A percentile compares a stretch with the other conserved stretches of the same genome.
Evolutionary conservation across 2,113 vertebrate genomes (phyloP).

Genomic region (Trematomus loennbergii): DNA sequence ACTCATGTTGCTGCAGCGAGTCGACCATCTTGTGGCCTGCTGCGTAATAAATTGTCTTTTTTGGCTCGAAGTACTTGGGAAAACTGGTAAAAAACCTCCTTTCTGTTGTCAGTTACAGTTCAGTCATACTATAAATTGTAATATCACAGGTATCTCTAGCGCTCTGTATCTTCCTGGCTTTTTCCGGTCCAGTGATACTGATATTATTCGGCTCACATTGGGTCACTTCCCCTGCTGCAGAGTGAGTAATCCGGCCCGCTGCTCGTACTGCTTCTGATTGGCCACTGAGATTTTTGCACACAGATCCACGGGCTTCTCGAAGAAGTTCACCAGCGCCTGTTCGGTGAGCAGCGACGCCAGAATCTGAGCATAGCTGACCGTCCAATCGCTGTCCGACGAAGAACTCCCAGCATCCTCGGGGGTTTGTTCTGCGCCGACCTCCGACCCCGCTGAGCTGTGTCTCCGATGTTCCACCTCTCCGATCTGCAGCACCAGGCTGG

Average conservation of each 20-base stretch:
- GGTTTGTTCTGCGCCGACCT: constrained; percentile 17
- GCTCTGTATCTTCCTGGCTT: constrained; percentile 14
- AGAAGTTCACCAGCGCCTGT: constrained; percentile 93
- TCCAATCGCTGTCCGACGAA: constrained; percentile 85
- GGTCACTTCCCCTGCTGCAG: constrained; percentile 75
- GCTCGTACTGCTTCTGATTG: constrained; percentile 88
- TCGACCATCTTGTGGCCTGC: neutral
- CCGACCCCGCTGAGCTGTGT: constrained; percentile 64
- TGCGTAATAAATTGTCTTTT: constrained; percentile 1
- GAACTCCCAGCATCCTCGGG: constrained; percentile 19
- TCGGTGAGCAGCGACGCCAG: constrained; percentile 96
- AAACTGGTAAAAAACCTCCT: neutral
- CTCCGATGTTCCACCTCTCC: constrained; percentile 89
- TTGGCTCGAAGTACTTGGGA: constrained; percentile 19
- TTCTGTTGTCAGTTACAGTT: constrained; percentile 8
- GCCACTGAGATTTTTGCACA: constrained; percentile 86
- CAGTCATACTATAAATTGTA: too few species aligned
- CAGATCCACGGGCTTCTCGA: constrained; percentile 91
- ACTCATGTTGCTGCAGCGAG: neutral
- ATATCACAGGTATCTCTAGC: neutral
- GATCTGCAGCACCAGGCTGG: constrained; percentile 95
- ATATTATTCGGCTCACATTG: neutral
- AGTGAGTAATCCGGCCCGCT: constrained; percentile 74
- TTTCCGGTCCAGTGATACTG: neutral
- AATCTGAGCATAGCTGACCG: constrained; percentile 93